Evolutionary conservation across 2,113 vertebrate genomes (phyloP).

Genomic region (Rhinolophus sinicus): DNA sequence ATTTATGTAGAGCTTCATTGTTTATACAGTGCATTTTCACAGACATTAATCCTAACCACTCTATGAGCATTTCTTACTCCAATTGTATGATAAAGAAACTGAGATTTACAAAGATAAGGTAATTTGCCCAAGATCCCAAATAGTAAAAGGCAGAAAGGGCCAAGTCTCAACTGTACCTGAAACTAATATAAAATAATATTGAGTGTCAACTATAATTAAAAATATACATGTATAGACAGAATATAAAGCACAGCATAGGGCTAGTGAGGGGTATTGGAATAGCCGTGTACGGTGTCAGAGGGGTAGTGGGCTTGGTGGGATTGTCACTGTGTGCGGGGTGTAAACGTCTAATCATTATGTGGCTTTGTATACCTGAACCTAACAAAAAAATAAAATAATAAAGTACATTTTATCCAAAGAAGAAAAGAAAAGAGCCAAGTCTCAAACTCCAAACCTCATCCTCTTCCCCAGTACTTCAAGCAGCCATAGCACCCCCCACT

Average conservation of each 20-base stretch:
- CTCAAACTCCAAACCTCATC: background rate
- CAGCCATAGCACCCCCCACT: background rate
- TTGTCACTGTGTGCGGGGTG: too few relatives aligned
- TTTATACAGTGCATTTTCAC: constrained; percentile 19
- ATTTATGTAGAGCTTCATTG: background rate
- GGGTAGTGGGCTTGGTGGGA: too few relatives aligned
- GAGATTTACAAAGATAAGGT: constrained; percentile 14
- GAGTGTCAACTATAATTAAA: too few relatives aligned
- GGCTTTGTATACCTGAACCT: too few relatives aligned
- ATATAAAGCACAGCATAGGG: too few relatives aligned
- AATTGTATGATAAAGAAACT: constrained; percentile 50
- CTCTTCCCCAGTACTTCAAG: background rate
- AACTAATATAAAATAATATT: too few relatives aligned
- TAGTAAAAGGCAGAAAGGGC: background rate
- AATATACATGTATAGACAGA: too few relatives aligned
- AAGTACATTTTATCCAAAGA: too few relatives aligned
- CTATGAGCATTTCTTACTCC: background rate
- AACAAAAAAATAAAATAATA: too few relatives aligned
- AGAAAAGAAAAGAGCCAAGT: background rate
- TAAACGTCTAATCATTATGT: too few relatives aligned
- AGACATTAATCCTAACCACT: constrained; percentile 27
- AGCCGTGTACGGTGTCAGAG: too few relatives aligned
- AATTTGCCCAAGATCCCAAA: constrained; percentile 33
- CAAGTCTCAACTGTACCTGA: background rate
- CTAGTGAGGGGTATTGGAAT: too few relatives aligned